Base-by-base conservation (phyloP, 2,888 invertebrate genomes). In the Agriotes lineatus region DNA sequence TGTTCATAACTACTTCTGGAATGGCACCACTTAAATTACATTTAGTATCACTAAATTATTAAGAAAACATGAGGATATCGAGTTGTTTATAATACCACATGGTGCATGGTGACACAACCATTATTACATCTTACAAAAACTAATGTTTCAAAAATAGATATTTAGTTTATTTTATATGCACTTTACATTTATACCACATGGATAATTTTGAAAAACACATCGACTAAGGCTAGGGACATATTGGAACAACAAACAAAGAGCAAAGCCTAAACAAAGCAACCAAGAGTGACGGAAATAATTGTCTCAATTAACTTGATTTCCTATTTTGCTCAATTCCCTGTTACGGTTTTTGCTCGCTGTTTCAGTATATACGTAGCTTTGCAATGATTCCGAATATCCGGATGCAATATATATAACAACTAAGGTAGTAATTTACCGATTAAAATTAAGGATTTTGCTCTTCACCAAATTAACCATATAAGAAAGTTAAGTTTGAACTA, bases 101-200 rank as follows among this genome's bases (percentile, higher is more conserved):
- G 67, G 72, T 74, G 74, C 70, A 72, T 75, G 42, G 77, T 75
- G 76, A 78, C 77, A 78, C 77, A 79, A 77, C 78, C 77, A 76
- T 73, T 73, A 72, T 76, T 78, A 73, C 67, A 68, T 72, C 67
- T 74, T 80, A 80, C 77, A 80, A 80, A 80, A 80, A 80, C 80
- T 78, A 79, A 80, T 79, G 75, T 79, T 80, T 82, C 82, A 81
- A 82, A 82, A 82, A 82, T 82, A 82, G 77, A 81, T 74, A 72
- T 75, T 72, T 79, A 58, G 30, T 52, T 62, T 68, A 30, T 63
- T 18, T n/a, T 56, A 39, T 44, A 37, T 57, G 57, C 44, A 57
- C 4, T 57, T 58, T 67, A 70, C 61, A 63, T 42, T 67, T 70
- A 65, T 59, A 48, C 37, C 45, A 25, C 59, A 52, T 62, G 18